A percentile compares a stretch with the other conserved stretches of the same genome.
Evolutionary conservation across 2,797 vertebrate species (phyloP).

Genomic region (Molothrus ater): DNA sequence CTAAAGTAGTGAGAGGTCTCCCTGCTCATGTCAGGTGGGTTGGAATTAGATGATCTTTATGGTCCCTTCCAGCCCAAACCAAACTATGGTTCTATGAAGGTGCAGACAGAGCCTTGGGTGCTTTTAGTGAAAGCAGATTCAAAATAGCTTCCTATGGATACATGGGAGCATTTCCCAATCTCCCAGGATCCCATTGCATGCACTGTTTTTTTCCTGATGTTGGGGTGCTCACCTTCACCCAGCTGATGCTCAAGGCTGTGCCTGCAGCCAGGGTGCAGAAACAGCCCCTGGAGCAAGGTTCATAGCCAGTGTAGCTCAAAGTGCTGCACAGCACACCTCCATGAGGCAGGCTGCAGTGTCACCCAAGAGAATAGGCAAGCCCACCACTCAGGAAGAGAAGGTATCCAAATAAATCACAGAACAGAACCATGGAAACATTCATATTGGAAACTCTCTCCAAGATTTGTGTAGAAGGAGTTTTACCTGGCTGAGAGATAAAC

Average conservation of each 20-base stretch:
- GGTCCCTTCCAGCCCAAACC: background rate
- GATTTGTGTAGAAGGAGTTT: background rate
- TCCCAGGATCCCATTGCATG: accelerated
- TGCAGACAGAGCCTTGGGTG: background rate
- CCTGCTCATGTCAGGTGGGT: background rate
- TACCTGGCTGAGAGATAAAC: background rate
- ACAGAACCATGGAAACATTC: background rate
- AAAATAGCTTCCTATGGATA: background rate
- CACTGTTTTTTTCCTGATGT: background rate
- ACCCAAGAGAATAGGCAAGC: background rate
- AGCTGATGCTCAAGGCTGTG: background rate
- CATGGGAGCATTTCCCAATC: background rate
- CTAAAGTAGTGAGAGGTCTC: background rate
- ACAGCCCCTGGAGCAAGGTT: accelerated
- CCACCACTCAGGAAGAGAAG: background rate
- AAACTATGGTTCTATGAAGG: background rate
- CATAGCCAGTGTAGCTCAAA: background rate
- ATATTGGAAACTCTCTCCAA: background rate
- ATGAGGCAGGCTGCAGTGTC: background rate
- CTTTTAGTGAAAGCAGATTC: background rate
- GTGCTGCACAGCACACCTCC: background rate
- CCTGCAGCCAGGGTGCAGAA: background rate
- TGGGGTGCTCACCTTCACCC: background rate
- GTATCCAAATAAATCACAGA: background rate
- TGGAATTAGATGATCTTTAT: background rate